Evolutionary conservation across 2,113 vertebrate species (phyloP), one percentile per base, ranked within the genome.

Genomic region (Anhinga anhinga): DNA sequence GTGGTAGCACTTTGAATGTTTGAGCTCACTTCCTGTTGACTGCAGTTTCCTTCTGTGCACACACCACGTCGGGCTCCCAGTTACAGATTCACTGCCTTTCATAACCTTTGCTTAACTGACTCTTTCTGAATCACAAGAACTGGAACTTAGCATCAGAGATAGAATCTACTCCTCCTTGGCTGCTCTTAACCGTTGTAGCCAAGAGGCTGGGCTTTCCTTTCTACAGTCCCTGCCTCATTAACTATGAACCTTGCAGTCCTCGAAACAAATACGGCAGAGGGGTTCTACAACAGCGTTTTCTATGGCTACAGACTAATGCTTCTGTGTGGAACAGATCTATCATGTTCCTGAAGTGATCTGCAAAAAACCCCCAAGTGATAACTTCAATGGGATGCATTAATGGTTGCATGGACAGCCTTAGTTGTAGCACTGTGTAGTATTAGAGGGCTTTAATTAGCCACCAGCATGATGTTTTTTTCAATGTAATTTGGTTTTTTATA

Each of bases 301-400:
- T 40, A 6, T 82, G 30, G 10, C 18, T 61, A 21, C 76, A 47
- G 29, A 13, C 9, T 45, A 25, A 15, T 80, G 36, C 55, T 56
- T 78, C 30, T 34, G 0, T 5, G 15, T 82, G 55, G 15, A 82
- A 58, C 36, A 45, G 21, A 62, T 52, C 55, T 70, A 1, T 70
- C 17, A 1, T 13, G 10, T 86, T 63, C 50, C 63, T 89, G 40
- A 88, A 62, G 29, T 30, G 20, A 59, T 42, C 30, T 2, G 4
- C 6, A 3, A 59, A 81, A 59, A 65, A 50, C 4, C 0, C 0
- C 7, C n/a, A 18, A 66, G 15, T 40, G 23, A 7, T 56, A 26
- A 55, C 76, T 72, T 67, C 45, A 56, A 3, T 44, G 34, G 16
- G 10, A 36, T 70, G 66, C 58, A n/a, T 82, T 76, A 44, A 38